Conservation (phyloP, 2,888 invertebrate genomes). For the Tryphoninae sp. region DNA sequence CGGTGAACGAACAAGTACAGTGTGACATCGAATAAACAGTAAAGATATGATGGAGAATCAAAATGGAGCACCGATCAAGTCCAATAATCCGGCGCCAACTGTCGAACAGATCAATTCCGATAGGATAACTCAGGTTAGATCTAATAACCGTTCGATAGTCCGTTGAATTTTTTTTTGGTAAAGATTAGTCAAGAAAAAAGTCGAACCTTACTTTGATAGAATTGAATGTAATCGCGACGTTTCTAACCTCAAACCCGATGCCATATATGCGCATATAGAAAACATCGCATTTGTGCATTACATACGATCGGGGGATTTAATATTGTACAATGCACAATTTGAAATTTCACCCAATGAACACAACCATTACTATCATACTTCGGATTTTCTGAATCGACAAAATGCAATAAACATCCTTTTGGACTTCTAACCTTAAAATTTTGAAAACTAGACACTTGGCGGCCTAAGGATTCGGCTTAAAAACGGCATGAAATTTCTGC, state of each 20-base stretch:
- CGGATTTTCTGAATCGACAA: no score
- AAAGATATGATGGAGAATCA: constrained; percentile 72
- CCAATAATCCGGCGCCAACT: constrained; percentile 86
- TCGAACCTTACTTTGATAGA: not conserved
- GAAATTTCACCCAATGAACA: no score
- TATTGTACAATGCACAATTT: no score
- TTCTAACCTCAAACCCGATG: constrained; percentile 43
- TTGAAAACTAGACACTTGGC: no score
- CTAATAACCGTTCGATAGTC: constrained; percentile 65
- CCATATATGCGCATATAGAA: not conserved
- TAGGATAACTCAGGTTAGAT: constrained; percentile 91
- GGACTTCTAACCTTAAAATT: no score
- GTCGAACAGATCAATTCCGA: constrained; percentile 96
- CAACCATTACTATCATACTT: no score
- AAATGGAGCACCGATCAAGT: constrained; percentile 72
- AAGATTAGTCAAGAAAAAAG: not conserved
- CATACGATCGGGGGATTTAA: no score
- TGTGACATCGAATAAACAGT: not conserved
- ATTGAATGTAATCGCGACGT: constrained; percentile 12
- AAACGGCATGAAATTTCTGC: no score
- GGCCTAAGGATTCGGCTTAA: no score
- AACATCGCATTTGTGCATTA: not conserved
- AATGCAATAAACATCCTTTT: no score
- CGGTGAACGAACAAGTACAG: no score
- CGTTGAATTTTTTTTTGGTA: not conserved